Conservation (phyloP, 2,888 invertebrate genomes). For the Tillus elongatus region DNA sequence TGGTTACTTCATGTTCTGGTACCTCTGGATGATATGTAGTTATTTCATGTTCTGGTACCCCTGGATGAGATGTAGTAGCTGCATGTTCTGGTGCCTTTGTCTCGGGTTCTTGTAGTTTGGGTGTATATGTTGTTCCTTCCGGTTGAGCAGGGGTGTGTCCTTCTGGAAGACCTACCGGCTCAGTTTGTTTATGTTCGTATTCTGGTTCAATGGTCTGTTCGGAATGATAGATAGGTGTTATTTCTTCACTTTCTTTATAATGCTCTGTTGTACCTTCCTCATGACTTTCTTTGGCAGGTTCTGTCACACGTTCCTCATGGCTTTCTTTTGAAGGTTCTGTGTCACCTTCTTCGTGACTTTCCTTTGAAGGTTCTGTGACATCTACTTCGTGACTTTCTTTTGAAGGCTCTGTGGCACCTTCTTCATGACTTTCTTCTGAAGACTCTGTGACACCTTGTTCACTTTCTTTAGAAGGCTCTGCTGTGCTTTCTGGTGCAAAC, state of each 20-base stretch:
- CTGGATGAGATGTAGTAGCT: too few species aligned
- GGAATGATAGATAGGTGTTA: too few species aligned
- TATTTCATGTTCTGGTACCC: too few species aligned
- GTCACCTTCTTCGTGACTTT: constrained; percentile 2
- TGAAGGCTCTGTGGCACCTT: constrained; percentile 19
- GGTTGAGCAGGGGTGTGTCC: too few species aligned
- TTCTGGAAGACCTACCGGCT: too few species aligned
- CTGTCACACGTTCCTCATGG: constrained; percentile 5
- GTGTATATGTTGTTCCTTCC: constrained; percentile 17
- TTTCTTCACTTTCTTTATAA: constrained; percentile 12
- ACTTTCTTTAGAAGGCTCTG: constrained; percentile 8
- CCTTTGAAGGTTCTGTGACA: constrained; percentile 16
- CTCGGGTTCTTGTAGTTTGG: constrained; percentile 19
- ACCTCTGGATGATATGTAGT: too few species aligned
- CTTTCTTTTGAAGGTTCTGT: not conserved
- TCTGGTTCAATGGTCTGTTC: too few species aligned
- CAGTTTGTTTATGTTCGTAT: too few species aligned
- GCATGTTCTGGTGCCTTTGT: constrained; percentile 13
- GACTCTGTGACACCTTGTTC: not conserved
- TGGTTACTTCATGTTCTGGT: too few species aligned
- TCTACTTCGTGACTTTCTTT: constrained; percentile 18
- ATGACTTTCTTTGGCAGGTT: constrained; percentile 16
- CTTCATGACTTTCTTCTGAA: constrained; percentile 12
- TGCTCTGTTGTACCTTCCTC: constrained; percentile 11
- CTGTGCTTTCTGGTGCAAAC: constrained; percentile 14